Conservation (phyloP, 2,888 invertebrate genomes). For the Geophilus truncorum region DNA sequence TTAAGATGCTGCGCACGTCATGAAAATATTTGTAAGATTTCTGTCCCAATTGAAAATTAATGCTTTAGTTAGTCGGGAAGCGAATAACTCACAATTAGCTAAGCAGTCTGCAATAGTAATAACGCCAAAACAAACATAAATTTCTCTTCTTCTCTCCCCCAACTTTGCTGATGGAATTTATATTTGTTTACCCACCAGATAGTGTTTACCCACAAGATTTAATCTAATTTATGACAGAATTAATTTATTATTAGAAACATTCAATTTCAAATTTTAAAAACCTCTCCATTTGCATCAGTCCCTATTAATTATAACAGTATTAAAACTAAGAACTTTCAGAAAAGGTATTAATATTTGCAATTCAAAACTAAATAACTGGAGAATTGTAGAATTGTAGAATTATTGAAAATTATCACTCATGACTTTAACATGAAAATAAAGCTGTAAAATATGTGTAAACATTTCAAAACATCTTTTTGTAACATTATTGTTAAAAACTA, state of each 20-base stretch:
- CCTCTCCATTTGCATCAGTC: neutral
- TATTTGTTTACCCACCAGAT: neutral
- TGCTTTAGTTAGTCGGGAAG: neutral
- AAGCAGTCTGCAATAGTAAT: conserved; percentile 6
- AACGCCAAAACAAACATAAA: conserved; percentile 16
- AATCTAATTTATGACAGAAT: neutral
- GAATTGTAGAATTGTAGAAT: too few species aligned
- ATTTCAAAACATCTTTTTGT: too few species aligned
- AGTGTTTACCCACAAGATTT: conserved; percentile 5
- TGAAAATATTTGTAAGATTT: neutral
- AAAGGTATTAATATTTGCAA: too few species aligned
- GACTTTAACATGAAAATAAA: too few species aligned
- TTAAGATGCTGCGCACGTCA: neutral
- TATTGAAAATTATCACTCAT: too few species aligned
- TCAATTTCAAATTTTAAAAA: neutral
- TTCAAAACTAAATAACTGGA: too few species aligned
- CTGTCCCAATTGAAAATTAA: conserved; percentile 1
- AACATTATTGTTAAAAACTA: too few species aligned
- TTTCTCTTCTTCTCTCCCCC: neutral
- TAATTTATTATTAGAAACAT: neutral
- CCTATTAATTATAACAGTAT: neutral
- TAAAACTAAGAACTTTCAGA: too few species aligned
- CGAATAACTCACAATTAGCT: neutral
- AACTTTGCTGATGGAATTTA: neutral
- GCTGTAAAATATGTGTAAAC: too few species aligned